Evolutionary conservation across 2,797 vertebrate species (phyloP), one percentile per base, ranked within the genome.

Genomic region (Xenopus petersii): DNA sequence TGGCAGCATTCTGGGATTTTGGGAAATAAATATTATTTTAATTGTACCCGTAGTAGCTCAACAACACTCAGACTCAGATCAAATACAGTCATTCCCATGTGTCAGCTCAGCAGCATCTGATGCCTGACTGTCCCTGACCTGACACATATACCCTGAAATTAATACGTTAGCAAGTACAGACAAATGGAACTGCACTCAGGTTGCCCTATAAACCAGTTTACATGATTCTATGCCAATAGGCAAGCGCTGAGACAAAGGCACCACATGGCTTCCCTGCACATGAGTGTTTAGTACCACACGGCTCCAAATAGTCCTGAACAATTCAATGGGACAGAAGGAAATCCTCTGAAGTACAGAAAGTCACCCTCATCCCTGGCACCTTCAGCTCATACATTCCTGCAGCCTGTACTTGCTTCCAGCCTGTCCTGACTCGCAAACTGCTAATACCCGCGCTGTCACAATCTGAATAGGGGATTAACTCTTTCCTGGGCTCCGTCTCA

Each of bases 311-410:
- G 68, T 21, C 55, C 17, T 2, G 1, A 60, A 26, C 26, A 30
- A 30, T 30, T 30, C 13, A 60, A 60, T 60, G 9, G 21, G 21
- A 10, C 9, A 60, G 4, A 10, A 10, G 30, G 67, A 69, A 42
- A 21, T 33, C 17, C 16, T 42, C 10, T 59, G 24, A 26, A 15
- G 12, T 16, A 56, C 11, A 36, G 1, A 36, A 61, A 12, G 12
- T 26, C 17, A 10, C 64, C 46, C 24, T 47, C 21, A 11, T 33
- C 47, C 7, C 67, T 65, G 67, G 59, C 74, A 70, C 63, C 56
- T 58, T n/a, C 30, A 66, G 26, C 59, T 15, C 49, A 66, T 54
- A 74, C 70, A 77, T 77, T 77, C 70, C 64, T 77, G 49, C 75
- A 62, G 65, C 33, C 46, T 60, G 68, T 56, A 70, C 21, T 42